Percentiles rank a stretch among this genome's conserved stretches.
phyloP scores from a whole-genome alignment of 2,113 vertebrate genomes.

The Zootoca vivipara region DNA sequence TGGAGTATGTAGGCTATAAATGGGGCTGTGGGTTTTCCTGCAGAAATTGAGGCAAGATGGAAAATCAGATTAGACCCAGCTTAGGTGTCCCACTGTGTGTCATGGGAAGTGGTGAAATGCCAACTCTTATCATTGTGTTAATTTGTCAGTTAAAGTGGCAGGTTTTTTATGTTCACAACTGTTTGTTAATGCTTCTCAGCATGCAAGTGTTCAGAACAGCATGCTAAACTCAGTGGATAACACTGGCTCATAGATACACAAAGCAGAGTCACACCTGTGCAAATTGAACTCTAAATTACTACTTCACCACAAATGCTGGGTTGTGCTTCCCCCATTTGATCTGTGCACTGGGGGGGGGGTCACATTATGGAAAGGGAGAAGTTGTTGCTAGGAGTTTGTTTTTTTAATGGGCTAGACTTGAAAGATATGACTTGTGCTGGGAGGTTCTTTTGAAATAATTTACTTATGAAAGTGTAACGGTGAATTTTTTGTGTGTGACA shows the following conservation, averaged over 20 bases:
- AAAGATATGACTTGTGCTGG: background rate
- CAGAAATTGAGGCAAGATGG: background rate
- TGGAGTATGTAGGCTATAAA: background rate
- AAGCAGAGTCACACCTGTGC: background rate
- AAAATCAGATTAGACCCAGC: background rate
- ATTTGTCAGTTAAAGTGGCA: conserved; percentile 27
- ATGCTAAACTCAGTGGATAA: background rate
- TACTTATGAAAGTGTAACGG: background rate
- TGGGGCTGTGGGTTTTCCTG: background rate
- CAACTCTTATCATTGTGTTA: conserved; percentile 38
- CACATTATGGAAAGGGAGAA: background rate
- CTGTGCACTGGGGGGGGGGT: background rate
- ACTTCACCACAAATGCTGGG: background rate
- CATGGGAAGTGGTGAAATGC: conserved; percentile 23
- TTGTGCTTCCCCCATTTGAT: background rate
- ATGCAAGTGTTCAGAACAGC: background rate
- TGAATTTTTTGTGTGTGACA: background rate
- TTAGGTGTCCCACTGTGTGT: background rate
- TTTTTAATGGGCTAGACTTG: background rate
- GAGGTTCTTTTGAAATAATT: background rate
- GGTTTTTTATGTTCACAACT: conserved; percentile 9
- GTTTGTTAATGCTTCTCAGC: conserved; percentile 7
- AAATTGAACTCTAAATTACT: background rate
- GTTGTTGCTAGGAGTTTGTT: accelerated
- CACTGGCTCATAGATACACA: background rate